These are phyloP conservation scores for Hybognathus amarus DNA, from an alignment of 2,797 vertebrate species.

Conservation along the genomic window DNA sequence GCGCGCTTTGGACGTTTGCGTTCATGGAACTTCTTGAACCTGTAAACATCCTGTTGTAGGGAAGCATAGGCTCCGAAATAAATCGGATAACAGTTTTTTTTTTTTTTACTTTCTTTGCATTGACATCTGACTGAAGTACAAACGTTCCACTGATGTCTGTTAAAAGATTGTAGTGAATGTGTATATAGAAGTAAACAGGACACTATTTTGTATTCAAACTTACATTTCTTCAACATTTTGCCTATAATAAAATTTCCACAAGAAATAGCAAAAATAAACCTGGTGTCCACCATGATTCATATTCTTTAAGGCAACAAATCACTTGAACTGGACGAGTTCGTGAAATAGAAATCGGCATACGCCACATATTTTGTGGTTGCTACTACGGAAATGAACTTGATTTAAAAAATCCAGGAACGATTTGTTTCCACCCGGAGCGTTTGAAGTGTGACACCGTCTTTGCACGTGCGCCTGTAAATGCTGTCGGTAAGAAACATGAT, in stretches of 20 bases:
- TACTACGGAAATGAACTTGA: background rate
- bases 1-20: too few species aligned
- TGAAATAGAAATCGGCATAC: background rate
- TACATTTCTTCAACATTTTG: background rate
- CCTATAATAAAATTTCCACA: background rate
- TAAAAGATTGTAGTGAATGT: too few species aligned
- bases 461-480: background rate
- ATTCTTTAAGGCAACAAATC: background rate
- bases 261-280: too few species aligned
- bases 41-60: too few species aligned
- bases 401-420: background rate
- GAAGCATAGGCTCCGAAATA: too few species aligned
- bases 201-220: background rate
- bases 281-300: too few species aligned
- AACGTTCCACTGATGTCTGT: too few species aligned
- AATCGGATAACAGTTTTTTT: too few species aligned
- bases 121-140: too few species aligned
- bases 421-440: background rate
- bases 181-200: background rate
- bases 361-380: background rate
- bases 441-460: background rate
- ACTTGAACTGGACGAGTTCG: background rate
- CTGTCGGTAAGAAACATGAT: background rate
- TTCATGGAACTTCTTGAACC: too few species aligned
- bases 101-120: too few species aligned